Percentiles rank a stretch among this genome's conserved stretches.
phyloP scores from a whole-genome alignment of 2,888 invertebrate genomes.

The Agonopterix heracliana region DNA sequence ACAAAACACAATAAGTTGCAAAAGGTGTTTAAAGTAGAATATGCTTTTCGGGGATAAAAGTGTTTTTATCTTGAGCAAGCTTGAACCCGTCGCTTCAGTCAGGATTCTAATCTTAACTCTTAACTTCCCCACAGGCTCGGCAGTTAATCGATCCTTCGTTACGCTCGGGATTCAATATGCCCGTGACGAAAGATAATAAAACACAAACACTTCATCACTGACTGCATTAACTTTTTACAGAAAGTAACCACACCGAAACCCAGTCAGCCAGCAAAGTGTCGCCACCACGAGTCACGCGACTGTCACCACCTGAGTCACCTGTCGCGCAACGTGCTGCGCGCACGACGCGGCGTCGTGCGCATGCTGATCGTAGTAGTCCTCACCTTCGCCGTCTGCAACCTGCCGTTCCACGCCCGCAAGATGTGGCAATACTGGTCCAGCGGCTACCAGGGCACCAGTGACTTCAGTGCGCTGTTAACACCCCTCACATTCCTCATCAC shows the following conservation, averaged over 20 bases:
- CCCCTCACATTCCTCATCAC: slow-evolving; percentile 91
- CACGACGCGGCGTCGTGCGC: slow-evolving; percentile 89
- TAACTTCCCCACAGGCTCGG: no score
- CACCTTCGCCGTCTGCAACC: slow-evolving; percentile 91
- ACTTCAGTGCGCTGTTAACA: slow-evolving; percentile 86
- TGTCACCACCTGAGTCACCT: slow-evolving; percentile 81
- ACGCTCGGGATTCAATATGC: no score
- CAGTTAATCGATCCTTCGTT: no score
- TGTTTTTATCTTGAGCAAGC: no score
- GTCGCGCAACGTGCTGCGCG: slow-evolving; percentile 85
- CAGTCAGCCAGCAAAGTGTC: slow-evolving; percentile 18
- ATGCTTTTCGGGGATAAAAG: no score
- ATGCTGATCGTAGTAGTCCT: slow-evolving; percentile 93
- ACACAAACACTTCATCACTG: no score
- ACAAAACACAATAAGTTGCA: no score
- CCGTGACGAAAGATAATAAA: no score
- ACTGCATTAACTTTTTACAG: no score
- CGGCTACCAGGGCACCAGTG: slow-evolving; percentile 81
- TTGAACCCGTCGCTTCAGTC: no score
- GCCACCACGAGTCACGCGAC: slow-evolving; percentile 59
- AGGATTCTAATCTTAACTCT: no score
- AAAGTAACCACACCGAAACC: slow-evolving; percentile 5
- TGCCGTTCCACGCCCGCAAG: slow-evolving; percentile 92
- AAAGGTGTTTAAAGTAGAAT: no score
- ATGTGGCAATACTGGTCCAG: slow-evolving; percentile 91